These are phyloP conservation scores for Etheostoma cragini DNA, from an alignment of 2,113 vertebrate genomes.

Conservation along the genomic window DNA sequence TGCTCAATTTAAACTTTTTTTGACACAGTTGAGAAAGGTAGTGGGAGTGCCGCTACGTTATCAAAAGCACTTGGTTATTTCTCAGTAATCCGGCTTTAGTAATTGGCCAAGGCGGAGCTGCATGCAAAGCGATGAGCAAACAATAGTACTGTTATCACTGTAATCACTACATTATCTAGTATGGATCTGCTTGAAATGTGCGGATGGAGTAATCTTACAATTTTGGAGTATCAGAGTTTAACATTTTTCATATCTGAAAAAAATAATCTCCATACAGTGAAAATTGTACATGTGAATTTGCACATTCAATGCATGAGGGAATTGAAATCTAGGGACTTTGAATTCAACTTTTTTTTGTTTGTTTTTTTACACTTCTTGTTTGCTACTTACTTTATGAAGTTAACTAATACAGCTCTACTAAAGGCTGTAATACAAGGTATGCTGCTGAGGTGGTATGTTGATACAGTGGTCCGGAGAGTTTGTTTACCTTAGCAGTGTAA, in stretches of 20 bases:
- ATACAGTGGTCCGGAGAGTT: neutral
- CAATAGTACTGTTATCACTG: constrained; percentile 49
- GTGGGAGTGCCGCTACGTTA: constrained; percentile 65
- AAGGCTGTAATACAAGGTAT: neutral
- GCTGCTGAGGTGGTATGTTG: neutral
- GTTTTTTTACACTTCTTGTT: neutral
- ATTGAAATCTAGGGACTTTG: neutral
- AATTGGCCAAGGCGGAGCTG: constrained; percentile 71
- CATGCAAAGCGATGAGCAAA: constrained; percentile 63
- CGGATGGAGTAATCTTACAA: neutral
- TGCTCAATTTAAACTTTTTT: constrained; percentile 41
- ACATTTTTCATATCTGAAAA: neutral
- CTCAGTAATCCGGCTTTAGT: constrained; percentile 58
- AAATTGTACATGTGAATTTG: neutral
- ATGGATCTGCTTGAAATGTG: constrained; percentile 13
- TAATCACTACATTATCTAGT: constrained; percentile 27
- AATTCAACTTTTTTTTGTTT: neutral
- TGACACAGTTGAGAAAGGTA: constrained; percentile 24
- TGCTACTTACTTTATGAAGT: neutral
- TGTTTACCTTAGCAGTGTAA: neutral
- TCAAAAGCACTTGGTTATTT: constrained; percentile 65
- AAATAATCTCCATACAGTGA: neutral
- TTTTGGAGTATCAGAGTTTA: neutral
- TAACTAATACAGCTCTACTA: neutral
- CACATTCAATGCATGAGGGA: neutral